A percentile compares a stretch with the other conserved stretches of the same genome.
Evolutionary conservation across 1,140 invertebrate species (phyloP).

Genomic region (Hycleus phaleratus): DNA sequence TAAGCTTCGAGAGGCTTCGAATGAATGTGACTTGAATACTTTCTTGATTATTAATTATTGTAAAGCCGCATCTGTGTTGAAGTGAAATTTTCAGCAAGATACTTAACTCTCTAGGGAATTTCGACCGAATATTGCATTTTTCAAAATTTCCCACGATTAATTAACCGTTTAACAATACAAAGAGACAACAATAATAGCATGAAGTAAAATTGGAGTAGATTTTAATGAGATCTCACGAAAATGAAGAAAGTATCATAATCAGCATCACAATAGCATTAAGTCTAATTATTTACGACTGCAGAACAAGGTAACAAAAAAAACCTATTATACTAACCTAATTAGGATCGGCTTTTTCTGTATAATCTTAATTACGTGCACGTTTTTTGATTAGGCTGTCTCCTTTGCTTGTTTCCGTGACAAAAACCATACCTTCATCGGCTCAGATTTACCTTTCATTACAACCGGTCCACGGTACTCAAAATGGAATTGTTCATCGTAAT

Average conservation of each 20-base stretch:
- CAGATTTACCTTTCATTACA: conserved; percentile 88
- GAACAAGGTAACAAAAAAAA: background rate
- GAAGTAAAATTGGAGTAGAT: background rate
- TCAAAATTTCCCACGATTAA: conserved; percentile 6
- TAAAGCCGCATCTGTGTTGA: background rate
- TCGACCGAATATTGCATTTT: background rate
- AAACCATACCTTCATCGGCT: conserved; percentile 94
- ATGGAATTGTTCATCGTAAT: conserved; percentile 77
- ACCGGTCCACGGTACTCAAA: conserved; percentile 83
- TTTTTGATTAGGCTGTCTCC: too few species aligned
- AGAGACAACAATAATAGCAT: conserved; percentile 2
- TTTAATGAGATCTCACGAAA: conserved; percentile 4
- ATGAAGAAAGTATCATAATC: conserved; percentile 8
- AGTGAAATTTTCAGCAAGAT: background rate
- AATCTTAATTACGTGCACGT: too few species aligned
- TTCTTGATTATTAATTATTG: too few species aligned
- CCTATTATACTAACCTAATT: conserved; percentile 13
- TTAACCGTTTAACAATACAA: background rate
- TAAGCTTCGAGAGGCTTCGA: too few species aligned
- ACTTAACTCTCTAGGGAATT: conserved; percentile 8
- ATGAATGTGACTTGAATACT: too few species aligned
- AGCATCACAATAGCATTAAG: too few species aligned
- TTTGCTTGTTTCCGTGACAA: conserved; percentile 49
- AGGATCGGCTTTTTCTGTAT: background rate
- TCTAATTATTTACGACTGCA: background rate